Percentiles rank a stretch among this genome's conserved stretches.
Evolutionary conservation across 2,113 vertebrate genomes (phyloP).

Genomic region (Cyrtonyx montezumae): DNA sequence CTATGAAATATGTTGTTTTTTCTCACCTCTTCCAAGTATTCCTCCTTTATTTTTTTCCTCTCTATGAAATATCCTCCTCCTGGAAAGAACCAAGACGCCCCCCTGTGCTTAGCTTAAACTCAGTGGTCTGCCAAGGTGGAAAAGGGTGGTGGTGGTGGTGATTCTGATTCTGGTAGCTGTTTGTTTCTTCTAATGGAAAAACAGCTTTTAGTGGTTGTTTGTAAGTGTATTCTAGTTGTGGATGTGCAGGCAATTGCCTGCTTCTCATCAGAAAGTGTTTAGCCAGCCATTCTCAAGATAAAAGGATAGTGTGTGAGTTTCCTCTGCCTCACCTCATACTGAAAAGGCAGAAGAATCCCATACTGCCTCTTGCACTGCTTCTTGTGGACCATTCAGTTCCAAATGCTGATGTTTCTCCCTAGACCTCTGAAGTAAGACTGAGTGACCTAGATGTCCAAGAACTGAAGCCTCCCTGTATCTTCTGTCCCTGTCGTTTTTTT

Average conservation of each 20-base stretch:
- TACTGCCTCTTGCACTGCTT: not conserved
- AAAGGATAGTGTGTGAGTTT: not conserved
- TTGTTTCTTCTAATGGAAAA: not conserved
- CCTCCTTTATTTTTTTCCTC: not conserved
- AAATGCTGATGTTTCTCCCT: not conserved
- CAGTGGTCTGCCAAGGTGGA: not conserved
- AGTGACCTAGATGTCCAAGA: not conserved
- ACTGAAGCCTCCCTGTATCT: not conserved
- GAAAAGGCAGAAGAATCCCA: not conserved
- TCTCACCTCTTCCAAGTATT: not conserved
- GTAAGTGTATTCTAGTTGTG: not conserved
- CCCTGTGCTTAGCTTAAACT: not conserved
- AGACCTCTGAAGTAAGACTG: not conserved
- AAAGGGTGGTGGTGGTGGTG: not conserved
- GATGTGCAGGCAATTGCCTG: not conserved
- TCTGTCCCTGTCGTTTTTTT: not conserved
- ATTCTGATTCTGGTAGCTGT: not conserved
- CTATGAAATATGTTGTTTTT: not conserved
- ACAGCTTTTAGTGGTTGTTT: not conserved
- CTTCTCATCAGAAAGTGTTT: not conserved
- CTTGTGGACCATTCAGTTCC: not conserved
- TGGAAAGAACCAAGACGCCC: not conserved
- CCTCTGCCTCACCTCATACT: not conserved
- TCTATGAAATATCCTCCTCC: not conserved
- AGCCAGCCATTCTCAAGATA: not conserved